phyloP scores from a whole-genome alignment of 2,113 vertebrate genomes.

The Pardalotus punctatus region DNA sequence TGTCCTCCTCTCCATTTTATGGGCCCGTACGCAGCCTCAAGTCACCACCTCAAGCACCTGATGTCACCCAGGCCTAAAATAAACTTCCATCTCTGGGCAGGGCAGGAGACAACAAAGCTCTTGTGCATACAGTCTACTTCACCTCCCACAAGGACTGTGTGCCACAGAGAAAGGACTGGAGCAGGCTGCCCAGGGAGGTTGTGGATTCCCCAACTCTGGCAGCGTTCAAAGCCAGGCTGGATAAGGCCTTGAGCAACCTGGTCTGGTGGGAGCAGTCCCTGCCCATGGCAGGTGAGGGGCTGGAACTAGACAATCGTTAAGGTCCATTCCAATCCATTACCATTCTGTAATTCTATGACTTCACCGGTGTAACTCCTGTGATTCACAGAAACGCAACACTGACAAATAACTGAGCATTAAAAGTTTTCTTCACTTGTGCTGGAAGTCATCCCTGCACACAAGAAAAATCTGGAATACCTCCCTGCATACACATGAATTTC shows the following conservation, averaged over 20 bases:
- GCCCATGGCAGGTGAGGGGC: not conserved
- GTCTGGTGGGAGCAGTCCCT: not conserved
- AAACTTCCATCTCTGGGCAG: not conserved
- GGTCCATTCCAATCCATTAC: not conserved
- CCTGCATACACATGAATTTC: not conserved
- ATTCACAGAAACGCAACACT: slow-evolving; percentile 1
- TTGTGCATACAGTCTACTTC: not conserved
- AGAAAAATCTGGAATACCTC: slow-evolving; percentile 14
- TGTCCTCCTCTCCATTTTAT: not conserved
- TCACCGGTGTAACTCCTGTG: not conserved
- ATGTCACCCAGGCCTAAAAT: not conserved
- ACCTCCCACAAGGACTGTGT: not conserved
- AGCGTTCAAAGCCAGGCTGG: not conserved
- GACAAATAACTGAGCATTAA: slow-evolving; percentile 13
- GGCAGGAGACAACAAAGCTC: not conserved
- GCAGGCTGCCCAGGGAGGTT: not conserved
- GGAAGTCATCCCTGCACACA: not conserved
- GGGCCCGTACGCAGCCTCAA: not conserved
- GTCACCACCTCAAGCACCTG: not conserved
- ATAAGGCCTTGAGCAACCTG: not conserved
- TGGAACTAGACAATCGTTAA: no score
- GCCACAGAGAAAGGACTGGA: not conserved
- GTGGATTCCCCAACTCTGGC: not conserved
- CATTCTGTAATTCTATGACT: not conserved
- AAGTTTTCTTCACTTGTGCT: not conserved